Base-by-base conservation (phyloP, 2,888 invertebrate genomes). In the Caenorhabditis panamensis region DNA sequence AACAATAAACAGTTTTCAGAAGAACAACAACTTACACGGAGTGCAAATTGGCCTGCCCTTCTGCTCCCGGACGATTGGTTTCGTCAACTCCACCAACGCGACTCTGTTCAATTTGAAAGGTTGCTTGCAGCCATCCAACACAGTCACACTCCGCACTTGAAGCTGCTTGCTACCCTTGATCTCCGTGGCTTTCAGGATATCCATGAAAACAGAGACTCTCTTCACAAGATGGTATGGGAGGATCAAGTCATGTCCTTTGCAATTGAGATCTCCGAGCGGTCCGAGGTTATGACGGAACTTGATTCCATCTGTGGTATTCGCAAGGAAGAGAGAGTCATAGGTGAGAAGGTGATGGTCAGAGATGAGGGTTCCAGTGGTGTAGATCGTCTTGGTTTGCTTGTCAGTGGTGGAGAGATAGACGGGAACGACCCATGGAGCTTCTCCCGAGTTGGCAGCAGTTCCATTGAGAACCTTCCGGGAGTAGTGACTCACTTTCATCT, bases 401-500 rank as follows among this genome's bases (percentile, higher is more conserved):
- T 72, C 56, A 26, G 54, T n/a, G n/a, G n/a, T n/a, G n/a, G n/a
- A n/a, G 8, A 62, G 37, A 56, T 56, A 63, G 36, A 63, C 36
- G 63, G 63, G 63, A 11, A 63, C 56, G 22, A 18, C 44, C 63
- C 62, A 72, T 44, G 63, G 71, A 20, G 71, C 18, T 24, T 72
- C 71, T 13, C 62, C 56, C 11, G 47, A 18, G 22, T 31, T 28
- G 1, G 71, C 63, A 1, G 41, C 16, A 1, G 56, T 49, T 36
- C 71, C 71, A 20, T 72, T 56, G 16, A 72, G 63, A 16, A 72
- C 71, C 53, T 72, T 72, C 22, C 71, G 62, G 6, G 63, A 4
- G 56, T 72, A 63, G 31, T 31, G 31, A 31, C 31, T 9, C 4
- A 31, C 31, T 54, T n/a, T 67, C 66, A 67, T 67, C 6, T 56